These are phyloP conservation scores for Luscinia megarhynchos DNA, from an alignment of 2,797 vertebrate genomes.

Conservation along the genomic window DNA sequence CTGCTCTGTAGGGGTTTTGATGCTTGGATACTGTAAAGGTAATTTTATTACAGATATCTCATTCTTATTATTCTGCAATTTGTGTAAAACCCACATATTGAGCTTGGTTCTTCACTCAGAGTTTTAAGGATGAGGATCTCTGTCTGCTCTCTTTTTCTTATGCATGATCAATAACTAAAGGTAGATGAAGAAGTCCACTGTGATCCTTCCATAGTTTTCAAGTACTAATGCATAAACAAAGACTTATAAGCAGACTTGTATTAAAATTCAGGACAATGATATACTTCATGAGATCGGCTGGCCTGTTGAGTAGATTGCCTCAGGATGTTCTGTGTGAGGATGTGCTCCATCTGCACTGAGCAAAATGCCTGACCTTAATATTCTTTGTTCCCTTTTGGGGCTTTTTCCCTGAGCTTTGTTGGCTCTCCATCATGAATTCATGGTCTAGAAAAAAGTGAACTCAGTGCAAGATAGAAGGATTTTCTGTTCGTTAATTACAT, in stretches of 20 bases:
- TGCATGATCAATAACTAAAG: not conserved
- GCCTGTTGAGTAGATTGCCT: not conserved
- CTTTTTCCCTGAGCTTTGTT: not conserved
- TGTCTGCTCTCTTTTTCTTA: not conserved
- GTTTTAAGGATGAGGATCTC: not conserved
- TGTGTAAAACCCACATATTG: not conserved
- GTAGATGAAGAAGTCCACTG: not conserved
- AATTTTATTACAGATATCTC: not conserved
- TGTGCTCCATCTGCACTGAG: not conserved
- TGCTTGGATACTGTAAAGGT: not conserved
- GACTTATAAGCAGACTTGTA: not conserved
- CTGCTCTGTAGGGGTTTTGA: not conserved
- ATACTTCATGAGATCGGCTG: not conserved
- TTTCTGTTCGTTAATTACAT: slow-evolving; percentile 4
- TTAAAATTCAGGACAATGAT: not conserved
- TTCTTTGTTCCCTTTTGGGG: not conserved
- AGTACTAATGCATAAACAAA: not conserved
- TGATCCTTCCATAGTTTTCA: not conserved
- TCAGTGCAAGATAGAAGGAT: not conserved
- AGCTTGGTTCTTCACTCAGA: not conserved
- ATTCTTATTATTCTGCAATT: not conserved
- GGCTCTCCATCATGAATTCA: not conserved
- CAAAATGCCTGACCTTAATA: not conserved
- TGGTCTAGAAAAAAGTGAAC: not conserved
- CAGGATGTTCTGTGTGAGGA: not conserved